These are phyloP conservation scores for Dusona sp. DNA, from an alignment of 2,888 invertebrate species.

Conservation along the genomic window DNA sequence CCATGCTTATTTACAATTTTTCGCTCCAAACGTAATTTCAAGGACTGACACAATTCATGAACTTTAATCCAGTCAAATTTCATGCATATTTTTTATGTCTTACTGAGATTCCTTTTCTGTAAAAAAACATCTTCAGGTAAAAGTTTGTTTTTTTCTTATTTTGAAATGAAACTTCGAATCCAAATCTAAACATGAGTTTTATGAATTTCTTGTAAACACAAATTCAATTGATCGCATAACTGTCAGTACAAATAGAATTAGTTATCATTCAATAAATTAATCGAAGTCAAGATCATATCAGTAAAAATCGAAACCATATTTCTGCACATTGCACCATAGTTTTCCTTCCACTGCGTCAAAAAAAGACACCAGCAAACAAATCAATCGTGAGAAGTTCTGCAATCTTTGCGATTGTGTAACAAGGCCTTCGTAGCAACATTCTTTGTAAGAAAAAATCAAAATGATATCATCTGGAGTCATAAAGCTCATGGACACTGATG, in stretches of 20 bases:
- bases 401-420: too few species aligned
- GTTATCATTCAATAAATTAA: neutral
- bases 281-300: neutral
- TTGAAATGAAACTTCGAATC: neutral
- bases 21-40: conserved; percentile 21
- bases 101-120: neutral
- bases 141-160: neutral
- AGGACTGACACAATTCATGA: neutral
- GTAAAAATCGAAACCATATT: neutral
- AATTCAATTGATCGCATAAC: neutral
- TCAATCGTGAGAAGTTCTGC: too few species aligned
- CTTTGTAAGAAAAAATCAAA: too few species aligned
- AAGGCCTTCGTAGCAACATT: too few species aligned
- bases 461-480: too few species aligned
- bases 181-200: neutral
- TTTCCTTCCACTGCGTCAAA: neutral
- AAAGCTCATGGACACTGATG: neutral
- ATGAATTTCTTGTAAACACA: neutral
- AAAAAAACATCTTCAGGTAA: neutral
- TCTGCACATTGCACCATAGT: neutral
- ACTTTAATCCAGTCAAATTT: conserved; percentile 15
- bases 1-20: conserved; percentile 43
- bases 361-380: neutral
- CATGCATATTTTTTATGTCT: neutral
- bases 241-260: neutral